A percentile compares a stretch with the other conserved stretches of the same genome.
phyloP scores from a whole-genome alignment of 2,888 invertebrate genomes.

The Drosophila hamatofila region DNA sequence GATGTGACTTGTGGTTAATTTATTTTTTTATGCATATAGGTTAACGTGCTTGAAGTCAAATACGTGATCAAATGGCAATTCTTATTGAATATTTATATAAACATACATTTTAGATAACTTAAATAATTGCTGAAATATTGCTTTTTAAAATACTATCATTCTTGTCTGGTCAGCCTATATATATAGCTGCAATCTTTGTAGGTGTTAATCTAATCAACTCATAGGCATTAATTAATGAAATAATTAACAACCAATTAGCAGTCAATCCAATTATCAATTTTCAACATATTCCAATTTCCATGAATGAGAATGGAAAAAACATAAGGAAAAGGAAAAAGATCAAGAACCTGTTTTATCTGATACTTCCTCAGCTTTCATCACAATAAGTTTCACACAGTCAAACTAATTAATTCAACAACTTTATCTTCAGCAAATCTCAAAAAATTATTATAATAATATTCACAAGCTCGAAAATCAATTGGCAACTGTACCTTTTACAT shows the following conservation, averaged over 20 bases:
- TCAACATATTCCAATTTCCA: background rate
- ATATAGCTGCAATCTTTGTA: background rate
- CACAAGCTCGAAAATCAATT: background rate
- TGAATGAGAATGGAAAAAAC: background rate
- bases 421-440: background rate
- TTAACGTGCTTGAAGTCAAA: background rate
- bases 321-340: background rate
- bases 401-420: slow-evolving; percentile 14
- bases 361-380: slow-evolving; percentile 1
- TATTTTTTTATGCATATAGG: background rate
- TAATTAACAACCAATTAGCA: slow-evolving; percentile 1
- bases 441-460: slow-evolving; percentile 10
- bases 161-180: background rate
- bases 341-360: background rate
- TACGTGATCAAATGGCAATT: background rate
- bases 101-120: background rate
- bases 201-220: background rate
- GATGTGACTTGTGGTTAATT: background rate
- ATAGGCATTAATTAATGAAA: background rate
- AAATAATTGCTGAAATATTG: background rate
- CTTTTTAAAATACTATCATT: background rate
- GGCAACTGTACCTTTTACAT: background rate
- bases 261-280: background rate
- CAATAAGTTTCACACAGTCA: slow-evolving; percentile 17
- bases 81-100: background rate